Evolutionary conservation across 2,113 vertebrate species (phyloP).

Genomic region (Sinosuthora webbiana): DNA sequence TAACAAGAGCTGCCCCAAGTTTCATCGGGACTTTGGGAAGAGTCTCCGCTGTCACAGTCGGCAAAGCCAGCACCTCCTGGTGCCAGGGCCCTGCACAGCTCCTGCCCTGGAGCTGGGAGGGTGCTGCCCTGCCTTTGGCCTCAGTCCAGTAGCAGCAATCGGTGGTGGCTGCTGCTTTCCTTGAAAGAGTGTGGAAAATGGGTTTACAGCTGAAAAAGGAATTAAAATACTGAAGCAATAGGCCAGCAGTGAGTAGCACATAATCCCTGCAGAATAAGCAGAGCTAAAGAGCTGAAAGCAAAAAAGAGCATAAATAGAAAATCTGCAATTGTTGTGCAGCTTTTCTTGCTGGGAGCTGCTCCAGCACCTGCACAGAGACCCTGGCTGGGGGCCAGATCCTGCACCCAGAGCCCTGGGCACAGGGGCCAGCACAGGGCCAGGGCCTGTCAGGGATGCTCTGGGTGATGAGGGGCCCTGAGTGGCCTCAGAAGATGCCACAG

Average conservation of each 20-base stretch:
- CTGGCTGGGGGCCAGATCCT: background rate
- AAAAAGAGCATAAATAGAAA: background rate
- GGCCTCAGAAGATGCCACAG: background rate
- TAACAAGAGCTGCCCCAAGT: background rate
- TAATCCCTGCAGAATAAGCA: conserved; percentile 8
- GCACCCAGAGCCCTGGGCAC: accelerated
- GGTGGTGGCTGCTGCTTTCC: background rate
- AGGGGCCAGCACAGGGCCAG: accelerated
- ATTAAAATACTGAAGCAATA: background rate
- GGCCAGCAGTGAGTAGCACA: background rate
- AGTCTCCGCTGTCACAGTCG: accelerated
- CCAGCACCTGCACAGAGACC: background rate
- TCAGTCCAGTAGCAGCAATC: background rate
- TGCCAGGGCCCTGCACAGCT: background rate
- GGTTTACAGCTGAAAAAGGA: background rate
- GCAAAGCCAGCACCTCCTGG: background rate
- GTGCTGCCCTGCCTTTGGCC: background rate
- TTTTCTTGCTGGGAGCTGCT: background rate
- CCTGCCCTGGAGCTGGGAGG: background rate
- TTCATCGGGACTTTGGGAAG: background rate
- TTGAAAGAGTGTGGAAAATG: background rate
- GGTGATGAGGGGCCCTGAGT: background rate
- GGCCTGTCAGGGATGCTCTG: background rate
- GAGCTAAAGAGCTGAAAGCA: conserved; percentile 10
- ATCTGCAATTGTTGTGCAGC: background rate